Evolutionary conservation across 53 echinoderm and acorn worm species (phyloP).

Genomic region (Holothuria leucospilota): DNA sequence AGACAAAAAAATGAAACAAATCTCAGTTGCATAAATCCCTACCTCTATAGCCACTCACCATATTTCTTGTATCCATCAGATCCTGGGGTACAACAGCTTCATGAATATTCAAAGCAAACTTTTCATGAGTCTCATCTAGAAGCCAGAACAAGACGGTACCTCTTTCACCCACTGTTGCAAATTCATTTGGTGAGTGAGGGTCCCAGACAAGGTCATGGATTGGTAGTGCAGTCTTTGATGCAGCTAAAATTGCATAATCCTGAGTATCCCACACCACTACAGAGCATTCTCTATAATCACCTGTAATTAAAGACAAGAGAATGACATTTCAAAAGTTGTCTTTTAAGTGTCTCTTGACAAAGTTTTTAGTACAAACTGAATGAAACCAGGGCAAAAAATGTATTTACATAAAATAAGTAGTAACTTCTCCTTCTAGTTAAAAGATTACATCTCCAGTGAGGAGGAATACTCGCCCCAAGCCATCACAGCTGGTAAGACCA

Average conservation of each 20-base stretch:
- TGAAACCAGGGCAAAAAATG: background rate
- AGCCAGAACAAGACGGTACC: constrained; percentile 96
- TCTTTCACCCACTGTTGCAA: constrained; percentile 86
- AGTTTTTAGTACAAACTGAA: too few species aligned
- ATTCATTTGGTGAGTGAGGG: constrained; percentile 93
- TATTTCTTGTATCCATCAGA: constrained; percentile 77
- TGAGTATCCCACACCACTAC: constrained; percentile 89
- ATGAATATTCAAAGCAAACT: constrained; percentile 85
- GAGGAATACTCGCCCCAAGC: too few species aligned
- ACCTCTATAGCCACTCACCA: constrained; percentile 60
- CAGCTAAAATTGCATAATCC: constrained; percentile 88
- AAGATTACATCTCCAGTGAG: too few species aligned
- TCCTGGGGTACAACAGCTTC: constrained; percentile 88
- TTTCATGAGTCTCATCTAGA: constrained; percentile 92
- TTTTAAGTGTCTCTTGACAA: too few species aligned
- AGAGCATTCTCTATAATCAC: constrained; percentile 91
- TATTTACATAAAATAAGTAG: background rate
- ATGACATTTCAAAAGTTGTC: too few species aligned
- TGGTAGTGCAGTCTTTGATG: constrained; percentile 89
- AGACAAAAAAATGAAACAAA: too few species aligned
- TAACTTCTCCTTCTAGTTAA: too few species aligned
- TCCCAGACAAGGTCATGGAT: constrained; percentile 90
- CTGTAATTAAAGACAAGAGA: constrained; percentile 35
- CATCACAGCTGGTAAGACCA: too few species aligned
- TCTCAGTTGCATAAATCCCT: too few species aligned